Conservation (phyloP, 1,140 invertebrate species). For the Drosophila paulistorum region DNA sequence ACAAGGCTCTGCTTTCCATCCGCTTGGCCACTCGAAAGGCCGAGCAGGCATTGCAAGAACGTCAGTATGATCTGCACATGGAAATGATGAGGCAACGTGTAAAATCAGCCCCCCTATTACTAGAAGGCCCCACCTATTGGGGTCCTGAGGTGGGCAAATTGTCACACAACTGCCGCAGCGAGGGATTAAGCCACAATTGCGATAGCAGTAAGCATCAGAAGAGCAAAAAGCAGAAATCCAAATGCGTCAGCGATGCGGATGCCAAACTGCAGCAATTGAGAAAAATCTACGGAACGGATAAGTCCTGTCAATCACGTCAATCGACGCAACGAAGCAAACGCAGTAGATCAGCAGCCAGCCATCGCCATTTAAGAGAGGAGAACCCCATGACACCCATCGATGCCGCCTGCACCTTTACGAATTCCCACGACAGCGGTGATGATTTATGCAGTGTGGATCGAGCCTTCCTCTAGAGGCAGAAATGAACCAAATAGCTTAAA, state of each 20-base stretch:
- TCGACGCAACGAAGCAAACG: constrained; percentile 57
- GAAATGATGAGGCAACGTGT: constrained; percentile 80
- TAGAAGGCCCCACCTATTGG: constrained; percentile 78
- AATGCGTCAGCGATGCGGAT: constrained; percentile 49
- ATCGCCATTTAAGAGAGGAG: constrained; percentile 14
- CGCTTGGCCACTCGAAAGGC: constrained; percentile 81
- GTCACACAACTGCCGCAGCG: constrained; percentile 65
- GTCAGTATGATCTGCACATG: constrained; percentile 79
- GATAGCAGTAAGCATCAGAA: constrained; percentile 56
- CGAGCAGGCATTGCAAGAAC: constrained; percentile 74
- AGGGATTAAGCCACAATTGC: constrained; percentile 63
- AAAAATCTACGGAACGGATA: constrained; percentile 71
- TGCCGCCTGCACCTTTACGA: background rate
- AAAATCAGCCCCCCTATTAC: constrained; percentile 74
- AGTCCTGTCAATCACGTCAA: constrained; percentile 57
- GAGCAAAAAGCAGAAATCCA: constrained; percentile 62
- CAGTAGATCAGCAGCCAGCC: constrained; percentile 29
- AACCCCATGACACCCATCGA: constrained; percentile 26
- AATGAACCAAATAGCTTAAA: constrained; percentile 15
- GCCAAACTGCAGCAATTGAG: constrained; percentile 62
- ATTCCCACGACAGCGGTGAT: constrained; percentile 70
- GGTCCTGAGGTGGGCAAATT: constrained; percentile 77
- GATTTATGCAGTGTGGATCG: constrained; percentile 77
- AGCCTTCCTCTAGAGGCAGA: constrained; percentile 64
- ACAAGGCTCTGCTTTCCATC: constrained; percentile 72